Percentiles rank a stretch among this genome's conserved stretches.
Evolutionary conservation across 2,113 vertebrate genomes (phyloP).

Genomic region (Blennius ocellaris): DNA sequence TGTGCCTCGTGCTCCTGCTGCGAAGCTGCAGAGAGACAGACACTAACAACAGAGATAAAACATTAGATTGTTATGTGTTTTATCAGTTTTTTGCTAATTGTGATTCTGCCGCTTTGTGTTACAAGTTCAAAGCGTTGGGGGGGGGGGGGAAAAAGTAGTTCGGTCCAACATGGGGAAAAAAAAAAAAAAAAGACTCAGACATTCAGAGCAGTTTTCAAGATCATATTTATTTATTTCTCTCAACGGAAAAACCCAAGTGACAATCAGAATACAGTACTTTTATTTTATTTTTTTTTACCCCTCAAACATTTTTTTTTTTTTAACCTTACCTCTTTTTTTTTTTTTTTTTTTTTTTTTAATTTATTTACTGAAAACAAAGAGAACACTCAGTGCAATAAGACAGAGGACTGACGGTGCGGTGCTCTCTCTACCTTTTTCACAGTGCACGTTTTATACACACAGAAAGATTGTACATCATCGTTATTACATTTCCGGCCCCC

Average conservation of each 20-base stretch:
- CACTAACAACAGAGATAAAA: no score
- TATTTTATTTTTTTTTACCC: no score
- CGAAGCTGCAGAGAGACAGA: no score
- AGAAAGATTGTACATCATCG: conserved; percentile 85
- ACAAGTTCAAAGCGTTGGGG: no score
- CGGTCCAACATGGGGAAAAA: no score
- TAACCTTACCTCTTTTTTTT: no score
- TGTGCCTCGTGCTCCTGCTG: no score
- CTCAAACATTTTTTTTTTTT: conserved; percentile 72
- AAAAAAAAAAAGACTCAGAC: no score
- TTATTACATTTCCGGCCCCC: conserved; percentile 80
- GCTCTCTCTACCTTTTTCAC: conserved; percentile 85
- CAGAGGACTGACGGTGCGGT: conserved; percentile 84
- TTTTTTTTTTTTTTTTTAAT: conserved; percentile 67
- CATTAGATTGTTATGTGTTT: no score
- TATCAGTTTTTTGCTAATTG: no score
- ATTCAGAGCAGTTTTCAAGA: conserved; percentile 72
- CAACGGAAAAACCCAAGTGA: conserved; percentile 81
- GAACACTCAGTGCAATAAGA: conserved; percentile 87
- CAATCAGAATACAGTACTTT: conserved; percentile 85
- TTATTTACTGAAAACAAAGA: conserved; percentile 79
- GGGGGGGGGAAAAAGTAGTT: no score
- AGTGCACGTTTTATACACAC: conserved; percentile 87
- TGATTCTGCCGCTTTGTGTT: no score
- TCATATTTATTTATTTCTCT: conserved; percentile 85